A percentile compares a stretch with the other conserved stretches of the same genome.
These are phyloP conservation scores for Trematocara variabile DNA, from an alignment of 2,113 vertebrate species.

Conservation along the genomic window DNA sequence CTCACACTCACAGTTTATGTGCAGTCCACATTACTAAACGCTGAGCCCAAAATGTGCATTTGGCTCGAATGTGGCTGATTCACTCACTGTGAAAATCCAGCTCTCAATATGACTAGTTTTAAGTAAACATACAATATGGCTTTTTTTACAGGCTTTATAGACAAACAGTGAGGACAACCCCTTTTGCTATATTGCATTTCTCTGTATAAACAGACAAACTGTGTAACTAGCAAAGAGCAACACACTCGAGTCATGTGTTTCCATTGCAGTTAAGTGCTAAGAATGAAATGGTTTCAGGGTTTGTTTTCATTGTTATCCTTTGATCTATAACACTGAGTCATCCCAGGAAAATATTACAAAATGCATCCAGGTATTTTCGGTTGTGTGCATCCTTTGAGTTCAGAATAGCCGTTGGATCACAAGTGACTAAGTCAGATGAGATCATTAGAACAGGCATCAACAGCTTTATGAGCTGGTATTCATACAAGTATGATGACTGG, in stretches of 20 bases:
- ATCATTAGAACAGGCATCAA: not conserved
- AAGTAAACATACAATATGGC: not conserved
- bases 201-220: not conserved
- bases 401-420: not conserved
- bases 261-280: not conserved
- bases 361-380: not conserved
- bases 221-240: not conserved
- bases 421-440: not conserved
- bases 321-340: not conserved
- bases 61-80: not conserved
- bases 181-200: not conserved
- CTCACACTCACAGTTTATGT: conserved; percentile 19
- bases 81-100: not conserved
- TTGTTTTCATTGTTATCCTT: not conserved
- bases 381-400: not conserved
- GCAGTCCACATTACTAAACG: not conserved
- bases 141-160: not conserved
- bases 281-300: not conserved
- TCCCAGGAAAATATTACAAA: not conserved
- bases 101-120: not conserved
- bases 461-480: not conserved
- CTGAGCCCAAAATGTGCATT: not conserved
- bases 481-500: not conserved
- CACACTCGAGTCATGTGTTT: not conserved
- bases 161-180: not conserved